phyloP scores from a whole-genome alignment of 2,797 vertebrate genomes.

The Crypturellus tataupa region DNA sequence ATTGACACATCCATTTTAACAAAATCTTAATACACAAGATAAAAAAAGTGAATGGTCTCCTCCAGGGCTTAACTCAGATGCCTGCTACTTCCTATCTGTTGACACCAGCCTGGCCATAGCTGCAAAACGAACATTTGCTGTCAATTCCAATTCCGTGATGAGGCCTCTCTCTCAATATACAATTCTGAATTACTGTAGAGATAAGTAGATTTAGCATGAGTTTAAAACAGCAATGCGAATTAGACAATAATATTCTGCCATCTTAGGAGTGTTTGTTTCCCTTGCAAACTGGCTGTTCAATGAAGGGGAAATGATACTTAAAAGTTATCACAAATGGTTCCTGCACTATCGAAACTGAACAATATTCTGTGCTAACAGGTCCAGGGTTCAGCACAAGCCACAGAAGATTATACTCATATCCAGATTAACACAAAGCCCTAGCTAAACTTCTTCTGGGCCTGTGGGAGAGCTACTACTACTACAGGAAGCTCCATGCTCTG shows the following conservation, averaged over 20 bases:
- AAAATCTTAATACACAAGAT: slow-evolving; percentile 16
- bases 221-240: background rate
- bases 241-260: background rate
- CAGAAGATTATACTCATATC: background rate
- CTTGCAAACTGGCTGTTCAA: background rate
- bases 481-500: background rate
- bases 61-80: background rate
- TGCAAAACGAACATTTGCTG: background rate
- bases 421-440: background rate
- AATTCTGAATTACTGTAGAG: background rate
- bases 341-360: background rate
- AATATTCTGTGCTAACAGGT: background rate
- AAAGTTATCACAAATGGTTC: background rate
- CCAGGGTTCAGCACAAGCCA: background rate
- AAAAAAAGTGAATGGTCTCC: background rate
- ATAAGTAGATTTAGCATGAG: background rate
- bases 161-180: background rate
- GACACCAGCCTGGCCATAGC: background rate
- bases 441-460: background rate
- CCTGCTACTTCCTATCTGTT: slow-evolving; percentile 24
- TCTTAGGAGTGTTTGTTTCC: background rate
- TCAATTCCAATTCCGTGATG: background rate
- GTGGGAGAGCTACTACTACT: background rate
- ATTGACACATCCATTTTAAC: background rate
- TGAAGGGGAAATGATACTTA: background rate